Evolutionary conservation across 2,888 invertebrate species (phyloP).

Genomic region (Galerucella nymphaeae): DNA sequence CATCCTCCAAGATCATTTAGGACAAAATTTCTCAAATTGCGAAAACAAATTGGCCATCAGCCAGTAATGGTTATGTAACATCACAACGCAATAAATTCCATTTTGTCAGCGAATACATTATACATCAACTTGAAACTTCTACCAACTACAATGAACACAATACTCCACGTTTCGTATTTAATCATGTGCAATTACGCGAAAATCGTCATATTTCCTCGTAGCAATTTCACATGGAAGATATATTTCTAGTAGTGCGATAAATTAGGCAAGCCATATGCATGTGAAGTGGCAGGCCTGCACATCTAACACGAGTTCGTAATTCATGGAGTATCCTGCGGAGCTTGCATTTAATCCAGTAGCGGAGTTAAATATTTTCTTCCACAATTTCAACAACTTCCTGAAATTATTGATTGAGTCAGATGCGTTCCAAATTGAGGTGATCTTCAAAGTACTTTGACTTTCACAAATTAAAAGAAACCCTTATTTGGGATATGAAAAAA

Average conservation of each 20-base stretch:
- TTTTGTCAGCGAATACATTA: slow-evolving; percentile 8
- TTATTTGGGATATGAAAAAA: too few relatives aligned
- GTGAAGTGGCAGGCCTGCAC: slow-evolving; percentile 34
- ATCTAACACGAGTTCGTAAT: slow-evolving; percentile 33
- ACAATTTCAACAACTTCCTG: too few relatives aligned
- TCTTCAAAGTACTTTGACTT: too few relatives aligned
- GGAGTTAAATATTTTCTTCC: neutral
- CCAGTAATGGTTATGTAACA: neutral
- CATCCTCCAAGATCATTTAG: slow-evolving; percentile 1
- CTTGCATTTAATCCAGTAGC: slow-evolving; percentile 31
- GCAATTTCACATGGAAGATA: slow-evolving; percentile 20
- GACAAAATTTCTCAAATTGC: neutral
- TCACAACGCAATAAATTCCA: slow-evolving; percentile 1
- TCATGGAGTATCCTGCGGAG: slow-evolving; percentile 32
- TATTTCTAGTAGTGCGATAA: slow-evolving; percentile 26
- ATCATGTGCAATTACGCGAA: slow-evolving; percentile 21
- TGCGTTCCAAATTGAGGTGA: too few relatives aligned
- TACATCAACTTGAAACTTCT: neutral
- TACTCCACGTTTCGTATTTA: slow-evolving; percentile 9
- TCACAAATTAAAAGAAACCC: too few relatives aligned
- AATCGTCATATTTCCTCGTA: slow-evolving; percentile 22
- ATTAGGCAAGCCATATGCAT: slow-evolving; percentile 34
- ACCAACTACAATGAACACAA: neutral
- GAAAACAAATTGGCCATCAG: neutral
- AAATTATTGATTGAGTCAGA: too few relatives aligned